These are phyloP conservation scores for Echinops telfairi DNA, from an alignment of 2,113 vertebrate species.

Conservation along the genomic window DNA sequence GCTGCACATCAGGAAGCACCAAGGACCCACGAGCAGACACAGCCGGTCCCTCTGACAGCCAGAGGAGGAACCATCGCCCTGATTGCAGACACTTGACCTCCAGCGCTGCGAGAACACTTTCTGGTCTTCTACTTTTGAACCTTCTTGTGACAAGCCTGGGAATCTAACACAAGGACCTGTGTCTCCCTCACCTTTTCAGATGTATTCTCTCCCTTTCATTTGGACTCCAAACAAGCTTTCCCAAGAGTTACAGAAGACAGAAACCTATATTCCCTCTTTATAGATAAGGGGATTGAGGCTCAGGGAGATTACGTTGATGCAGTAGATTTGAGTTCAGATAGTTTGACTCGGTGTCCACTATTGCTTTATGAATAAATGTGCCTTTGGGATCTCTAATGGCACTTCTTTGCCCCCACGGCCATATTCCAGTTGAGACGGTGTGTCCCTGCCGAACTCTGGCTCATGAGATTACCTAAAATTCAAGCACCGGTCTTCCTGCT, in stretches of 20 bases:
- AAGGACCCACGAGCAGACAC: not conserved
- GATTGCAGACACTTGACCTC: not conserved
- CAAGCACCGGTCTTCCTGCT: not conserved
- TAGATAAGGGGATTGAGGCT: not conserved
- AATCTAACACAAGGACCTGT: not conserved
- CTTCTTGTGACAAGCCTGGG: not conserved
- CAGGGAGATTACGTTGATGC: not conserved
- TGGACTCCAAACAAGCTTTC: slow-evolving; percentile 28
- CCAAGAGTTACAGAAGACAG: slow-evolving; percentile 37
- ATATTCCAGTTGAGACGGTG: not conserved
- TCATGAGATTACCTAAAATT: not conserved
- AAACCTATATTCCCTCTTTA: not conserved
- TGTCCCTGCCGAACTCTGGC: not conserved
- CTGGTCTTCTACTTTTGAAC: not conserved
- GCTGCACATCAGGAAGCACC: not conserved
- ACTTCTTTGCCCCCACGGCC: not conserved
- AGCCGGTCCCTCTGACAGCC: not conserved
- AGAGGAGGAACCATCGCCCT: not conserved
- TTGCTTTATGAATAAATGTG: not conserved
- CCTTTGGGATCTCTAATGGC: not conserved
- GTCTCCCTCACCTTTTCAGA: not conserved
- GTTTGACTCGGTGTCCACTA: not conserved
- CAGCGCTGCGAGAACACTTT: not conserved
- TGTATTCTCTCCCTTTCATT: not conserved
- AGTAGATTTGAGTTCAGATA: slow-evolving; percentile 27